A percentile compares a stretch with the other conserved stretches of the same genome.
phyloP scores from a whole-genome alignment of 2,888 invertebrate genomes.

The Clanis bilineata region DNA sequence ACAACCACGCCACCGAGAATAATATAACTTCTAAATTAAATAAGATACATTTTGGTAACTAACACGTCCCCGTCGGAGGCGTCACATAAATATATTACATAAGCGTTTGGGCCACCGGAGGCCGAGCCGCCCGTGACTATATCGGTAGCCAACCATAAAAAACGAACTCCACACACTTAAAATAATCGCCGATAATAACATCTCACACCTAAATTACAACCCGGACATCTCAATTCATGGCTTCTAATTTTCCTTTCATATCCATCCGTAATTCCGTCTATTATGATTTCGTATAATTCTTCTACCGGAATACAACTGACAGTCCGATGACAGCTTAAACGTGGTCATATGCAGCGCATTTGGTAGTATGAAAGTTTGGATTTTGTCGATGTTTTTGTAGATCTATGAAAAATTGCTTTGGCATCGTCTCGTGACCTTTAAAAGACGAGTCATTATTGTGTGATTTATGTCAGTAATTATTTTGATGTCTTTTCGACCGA shows the following conservation, averaged over 20 bases:
- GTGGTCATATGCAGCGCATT: constrained; percentile 5
- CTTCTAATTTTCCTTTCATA: constrained; percentile 3
- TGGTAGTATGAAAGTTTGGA: neutral
- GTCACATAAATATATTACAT: too few relatives aligned
- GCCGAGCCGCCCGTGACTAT: too few relatives aligned
- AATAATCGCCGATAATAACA: neutral
- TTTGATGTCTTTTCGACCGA: neutral
- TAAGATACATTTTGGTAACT: too few relatives aligned
- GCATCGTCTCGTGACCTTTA: neutral
- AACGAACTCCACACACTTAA: too few relatives aligned
- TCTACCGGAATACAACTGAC: constrained; percentile 3
- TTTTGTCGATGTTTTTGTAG: neutral
- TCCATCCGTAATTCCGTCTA: neutral
- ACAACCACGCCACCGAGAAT: too few relatives aligned
- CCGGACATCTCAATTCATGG: neutral
- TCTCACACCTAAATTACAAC: neutral
- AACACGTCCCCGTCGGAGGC: too few relatives aligned
- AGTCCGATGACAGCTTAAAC: constrained; percentile 7
- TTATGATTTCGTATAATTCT: constrained; percentile 2
- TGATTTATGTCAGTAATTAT: neutral
- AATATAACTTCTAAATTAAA: too few relatives aligned
- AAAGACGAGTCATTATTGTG: neutral
- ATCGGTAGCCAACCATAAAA: too few relatives aligned
- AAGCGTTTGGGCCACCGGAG: too few relatives aligned
- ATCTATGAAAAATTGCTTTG: neutral